Base-by-base conservation (phyloP, 2,797 vertebrate genomes). In the Protosalanx chinensis region DNA sequence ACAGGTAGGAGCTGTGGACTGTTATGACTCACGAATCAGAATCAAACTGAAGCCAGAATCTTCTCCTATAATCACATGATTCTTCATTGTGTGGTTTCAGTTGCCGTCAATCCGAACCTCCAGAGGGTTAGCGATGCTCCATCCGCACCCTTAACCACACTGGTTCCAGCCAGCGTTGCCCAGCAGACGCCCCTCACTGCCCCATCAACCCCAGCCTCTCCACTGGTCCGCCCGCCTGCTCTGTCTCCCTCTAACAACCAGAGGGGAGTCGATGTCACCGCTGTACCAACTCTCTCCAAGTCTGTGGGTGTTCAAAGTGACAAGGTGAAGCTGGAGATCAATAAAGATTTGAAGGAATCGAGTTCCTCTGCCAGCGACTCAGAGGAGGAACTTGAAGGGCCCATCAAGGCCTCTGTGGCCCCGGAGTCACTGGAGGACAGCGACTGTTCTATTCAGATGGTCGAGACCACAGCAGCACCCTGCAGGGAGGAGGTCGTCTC, bases 391-490 rank as follows among this genome's bases (percentile, higher is more conserved):
- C 2, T 0, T 16, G 6, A 73, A 49, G 23, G 27, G 1, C 20
- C 35, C 37, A 23, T 18, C 16, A 20, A 58, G 18, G 15, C 49
- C 15, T 16, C 51, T n/a, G 51, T 20, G 3, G 58, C 18, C 58
- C 15, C 0, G 1, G 58, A 60, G 10, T 4, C 3, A 35, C 5
- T 49, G 15, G 32, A 12, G 59, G 81, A 89, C 64, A 94, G 93
- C 0, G 94, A 96, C 58, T 79, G 78, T 51, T 95, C 93, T 13
- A 76, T 97, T 6, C 90, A 96, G 78, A 74, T 96, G 74, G 85
- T 96, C n/a, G 92, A 94, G 78, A 64, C 92, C 67, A 73, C 88
- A 67, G 84, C 83, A 2, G 83, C 89, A 75, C 76, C 10, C 76
- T 80, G 75, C 79, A 65, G 49, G 12, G 93, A 93, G 68, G 93